phyloP scores from a whole-genome alignment of 2,888 invertebrate genomes.

The Heliothis peltigera region DNA sequence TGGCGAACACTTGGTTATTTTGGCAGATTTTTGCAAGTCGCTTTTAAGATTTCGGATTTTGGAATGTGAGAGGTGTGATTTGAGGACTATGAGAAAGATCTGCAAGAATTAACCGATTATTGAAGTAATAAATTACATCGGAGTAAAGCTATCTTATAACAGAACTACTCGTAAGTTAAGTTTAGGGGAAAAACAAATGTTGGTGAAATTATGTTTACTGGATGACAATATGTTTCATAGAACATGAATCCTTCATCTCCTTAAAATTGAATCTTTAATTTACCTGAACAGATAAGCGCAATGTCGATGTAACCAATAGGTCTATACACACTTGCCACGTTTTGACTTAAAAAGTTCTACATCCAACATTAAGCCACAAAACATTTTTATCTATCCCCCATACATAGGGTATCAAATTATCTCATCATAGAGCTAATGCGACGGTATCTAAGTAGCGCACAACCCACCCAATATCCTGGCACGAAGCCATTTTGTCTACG shows the following conservation, averaged over 20 bases:
- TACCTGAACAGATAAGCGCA: no score
- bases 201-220: no score
- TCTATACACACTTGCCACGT: no score
- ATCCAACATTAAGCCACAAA: not conserved
- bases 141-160: no score
- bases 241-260: no score
- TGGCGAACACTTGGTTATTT: constrained; percentile 50
- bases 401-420: constrained; percentile 43
- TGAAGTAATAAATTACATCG: no score
- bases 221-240: no score
- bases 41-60: constrained; percentile 1
- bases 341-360: not conserved
- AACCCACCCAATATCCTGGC: constrained; percentile 54
- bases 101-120: not conserved
- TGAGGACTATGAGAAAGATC: not conserved
- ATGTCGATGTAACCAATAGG: no score
- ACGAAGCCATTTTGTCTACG: constrained; percentile 38
- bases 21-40: constrained; percentile 11
- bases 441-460: constrained; percentile 44
- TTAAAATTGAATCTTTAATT: no score
- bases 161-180: no score
- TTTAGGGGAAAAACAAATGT: no score
- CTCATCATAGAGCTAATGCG: constrained; percentile 48
- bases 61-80: not conserved
- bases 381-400: constrained; percentile 3